phyloP scores from a whole-genome alignment of 2,888 invertebrate species.

The Dryocosmus kuriphilus region DNA sequence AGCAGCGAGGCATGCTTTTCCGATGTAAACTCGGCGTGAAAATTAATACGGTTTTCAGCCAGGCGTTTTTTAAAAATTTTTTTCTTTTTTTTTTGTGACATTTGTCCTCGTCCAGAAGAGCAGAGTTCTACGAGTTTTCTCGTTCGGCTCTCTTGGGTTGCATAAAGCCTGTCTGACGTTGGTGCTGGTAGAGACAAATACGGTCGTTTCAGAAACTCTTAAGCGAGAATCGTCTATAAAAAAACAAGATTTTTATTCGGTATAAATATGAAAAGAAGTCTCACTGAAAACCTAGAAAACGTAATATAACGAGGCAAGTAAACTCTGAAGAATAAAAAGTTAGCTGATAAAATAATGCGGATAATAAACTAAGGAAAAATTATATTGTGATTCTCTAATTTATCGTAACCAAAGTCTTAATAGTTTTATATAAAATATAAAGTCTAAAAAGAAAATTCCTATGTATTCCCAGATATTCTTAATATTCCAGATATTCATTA shows the following conservation, averaged over 20 bases:
- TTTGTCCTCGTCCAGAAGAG: slow-evolving; percentile 3
- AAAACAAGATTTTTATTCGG: not conserved
- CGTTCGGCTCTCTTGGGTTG: slow-evolving; percentile 4
- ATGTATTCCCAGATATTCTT: too few relatives aligned
- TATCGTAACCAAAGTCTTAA: too few relatives aligned
- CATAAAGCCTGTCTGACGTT: slow-evolving; percentile 5
- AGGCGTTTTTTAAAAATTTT: slow-evolving; percentile 40
- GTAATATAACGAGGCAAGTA: not conserved
- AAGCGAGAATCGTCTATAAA: not conserved
- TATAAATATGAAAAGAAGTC: not conserved
- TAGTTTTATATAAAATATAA: too few relatives aligned
- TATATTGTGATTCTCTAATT: too few relatives aligned
- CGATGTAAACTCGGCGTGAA: not conserved
- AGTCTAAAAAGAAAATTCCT: too few relatives aligned
- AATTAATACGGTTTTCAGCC: slow-evolving; percentile 52
- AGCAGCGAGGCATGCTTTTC: not conserved
- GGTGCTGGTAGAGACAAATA: not conserved
- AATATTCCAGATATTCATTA: too few relatives aligned
- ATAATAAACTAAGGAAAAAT: too few relatives aligned
- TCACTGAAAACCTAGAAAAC: not conserved
- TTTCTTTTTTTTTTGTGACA: slow-evolving; percentile 29
- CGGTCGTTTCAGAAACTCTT: slow-evolving; percentile 3
- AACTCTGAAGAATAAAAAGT: not conserved
- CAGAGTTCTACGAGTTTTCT: slow-evolving; percentile 8
- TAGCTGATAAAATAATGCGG: too few relatives aligned